Conservation (phyloP, 2,113 vertebrate genomes). For the Scopus umbretta region DNA sequence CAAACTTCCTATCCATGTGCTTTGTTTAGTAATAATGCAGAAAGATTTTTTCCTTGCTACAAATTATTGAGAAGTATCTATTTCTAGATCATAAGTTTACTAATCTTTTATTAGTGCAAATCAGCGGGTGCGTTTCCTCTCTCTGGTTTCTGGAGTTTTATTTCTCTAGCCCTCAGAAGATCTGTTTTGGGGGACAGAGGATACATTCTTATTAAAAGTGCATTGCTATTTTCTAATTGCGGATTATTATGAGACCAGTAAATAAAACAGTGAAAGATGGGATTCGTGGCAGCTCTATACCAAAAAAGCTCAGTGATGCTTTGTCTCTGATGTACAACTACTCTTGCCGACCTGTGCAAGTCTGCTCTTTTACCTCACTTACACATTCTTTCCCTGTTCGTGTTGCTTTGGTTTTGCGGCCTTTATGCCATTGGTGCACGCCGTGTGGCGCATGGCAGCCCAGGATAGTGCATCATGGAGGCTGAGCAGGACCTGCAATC, state of each 20-base stretch:
- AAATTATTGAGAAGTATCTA: background rate
- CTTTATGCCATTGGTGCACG: background rate
- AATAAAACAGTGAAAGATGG: background rate
- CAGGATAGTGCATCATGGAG: background rate
- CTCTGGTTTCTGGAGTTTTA: background rate
- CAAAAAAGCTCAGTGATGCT: background rate
- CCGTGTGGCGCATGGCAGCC: background rate
- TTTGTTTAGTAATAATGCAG: background rate
- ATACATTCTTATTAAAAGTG: background rate
- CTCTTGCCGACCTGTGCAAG: background rate
- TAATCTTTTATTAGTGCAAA: background rate
- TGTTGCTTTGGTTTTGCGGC: background rate
- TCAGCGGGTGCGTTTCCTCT: background rate
- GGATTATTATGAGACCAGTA: background rate
- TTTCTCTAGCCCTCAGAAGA: background rate
- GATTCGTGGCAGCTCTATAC: background rate
- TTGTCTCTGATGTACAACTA: background rate
- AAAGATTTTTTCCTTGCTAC: background rate
- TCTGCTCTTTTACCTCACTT: background rate
- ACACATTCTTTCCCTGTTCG: background rate
- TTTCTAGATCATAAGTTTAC: background rate
- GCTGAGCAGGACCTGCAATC: background rate
- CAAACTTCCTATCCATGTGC: background rate
- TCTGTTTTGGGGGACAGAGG: background rate
- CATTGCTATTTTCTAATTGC: background rate